Evolutionary conservation across 23 tunicate genomes (phyloP), one percentile per base, ranked within the genome.

Genomic region (Styela plicata): DNA sequence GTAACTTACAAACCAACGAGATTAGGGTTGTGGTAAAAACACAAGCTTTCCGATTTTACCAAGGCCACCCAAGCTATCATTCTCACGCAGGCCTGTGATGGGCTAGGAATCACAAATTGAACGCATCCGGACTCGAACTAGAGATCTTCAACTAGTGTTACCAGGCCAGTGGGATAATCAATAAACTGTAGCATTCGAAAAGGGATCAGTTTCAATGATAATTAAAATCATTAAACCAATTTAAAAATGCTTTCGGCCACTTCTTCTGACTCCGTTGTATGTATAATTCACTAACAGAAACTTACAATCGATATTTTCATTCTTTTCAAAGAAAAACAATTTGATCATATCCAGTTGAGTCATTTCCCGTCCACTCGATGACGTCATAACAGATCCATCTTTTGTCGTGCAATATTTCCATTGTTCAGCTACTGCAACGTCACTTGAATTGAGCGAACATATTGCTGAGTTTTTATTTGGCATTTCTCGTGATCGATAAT

Each of bases 371-470:
- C 66, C 81, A 2, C 28, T n/a, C 28, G 52, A 33, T 24, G 81
- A 52, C 18, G 21, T 76, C 66, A 53, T 21, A 53, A 52, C 64
- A 17, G 81, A 44, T 74, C 35, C 78, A 21, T 69, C 82, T 3
- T 36, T 74, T 36, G 78, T 63, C 34, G 31, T 69, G 57, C 97
- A 91, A 64, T 91, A 91, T 36, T 76, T 63, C 97, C 97, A 91
- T 1, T 27, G 13, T 24, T 82, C 87, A 31, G 97, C 69, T 52
- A 91, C 52, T 30, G 24, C 35, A 24, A 89, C 71, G 26, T 63
- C 80, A 52, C 94, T 84, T 36, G 73, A 31, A 24, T 33, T 79
- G 22, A 89, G 82, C 34, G 94, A 89, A 63, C 94, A 89, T 17
- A 84, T 89, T 20, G 94, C 94, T 62, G 90, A 44, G 44, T 44